These are phyloP conservation scores for Harmothoe impar DNA, from an alignment of 2,888 invertebrate species.

Conservation along the genomic window DNA sequence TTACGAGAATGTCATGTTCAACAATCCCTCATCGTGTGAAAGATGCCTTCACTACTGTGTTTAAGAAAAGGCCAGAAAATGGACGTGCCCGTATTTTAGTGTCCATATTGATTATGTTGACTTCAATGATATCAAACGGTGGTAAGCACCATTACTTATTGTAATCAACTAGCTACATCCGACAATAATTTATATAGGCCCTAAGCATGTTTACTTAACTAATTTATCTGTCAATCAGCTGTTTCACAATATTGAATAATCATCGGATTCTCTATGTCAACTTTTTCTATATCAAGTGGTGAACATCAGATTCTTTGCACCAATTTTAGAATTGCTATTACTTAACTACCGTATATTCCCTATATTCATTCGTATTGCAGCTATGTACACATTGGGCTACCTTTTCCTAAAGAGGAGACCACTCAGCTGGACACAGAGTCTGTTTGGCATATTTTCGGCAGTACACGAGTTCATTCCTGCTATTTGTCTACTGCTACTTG, in stretches of 20 bases:
- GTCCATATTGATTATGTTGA: not conserved
- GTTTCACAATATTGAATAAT: no score
- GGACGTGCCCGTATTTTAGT: not conserved
- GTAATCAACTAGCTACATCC: no score
- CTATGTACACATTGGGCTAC: not conserved
- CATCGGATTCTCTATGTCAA: no score
- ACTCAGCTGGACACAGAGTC: constrained; percentile 24
- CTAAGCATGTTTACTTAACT: no score
- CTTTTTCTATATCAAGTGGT: no score
- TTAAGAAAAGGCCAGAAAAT: constrained; percentile 69
- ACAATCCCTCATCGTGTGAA: constrained; percentile 66
- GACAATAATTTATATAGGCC: no score
- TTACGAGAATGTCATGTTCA: not conserved
- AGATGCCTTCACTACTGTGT: constrained; percentile 71
- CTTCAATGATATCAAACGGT: constrained; percentile 6
- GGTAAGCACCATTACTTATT: not conserved
- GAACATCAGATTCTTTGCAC: no score
- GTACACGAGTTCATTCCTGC: not conserved
- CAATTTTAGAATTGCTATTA: no score
- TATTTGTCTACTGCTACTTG: not conserved
- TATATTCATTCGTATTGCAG: not conserved
- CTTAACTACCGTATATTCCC: no score
- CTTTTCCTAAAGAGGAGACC: constrained; percentile 9
- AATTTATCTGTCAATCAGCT: no score
- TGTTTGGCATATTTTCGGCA: not conserved